These are phyloP conservation scores for Dascillus cervinus DNA, from an alignment of 2,888 invertebrate genomes.

Conservation along the genomic window DNA sequence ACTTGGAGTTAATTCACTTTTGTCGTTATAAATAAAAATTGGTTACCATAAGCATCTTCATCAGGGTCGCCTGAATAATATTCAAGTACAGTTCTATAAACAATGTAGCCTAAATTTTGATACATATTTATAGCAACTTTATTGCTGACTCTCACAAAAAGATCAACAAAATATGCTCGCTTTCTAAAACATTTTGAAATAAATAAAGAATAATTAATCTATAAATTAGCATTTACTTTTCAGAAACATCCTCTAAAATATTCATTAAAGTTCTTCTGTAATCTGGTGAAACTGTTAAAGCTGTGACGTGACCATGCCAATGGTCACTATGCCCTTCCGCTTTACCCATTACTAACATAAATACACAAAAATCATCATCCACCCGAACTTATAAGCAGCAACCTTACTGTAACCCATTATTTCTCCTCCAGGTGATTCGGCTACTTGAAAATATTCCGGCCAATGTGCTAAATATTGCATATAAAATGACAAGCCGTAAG, in stretches of 20 bases:
- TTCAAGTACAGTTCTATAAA: constrained; percentile 92
- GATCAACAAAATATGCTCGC: constrained; percentile 92
- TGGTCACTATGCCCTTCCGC: constrained; percentile 92
- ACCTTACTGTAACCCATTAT: constrained; percentile 97
- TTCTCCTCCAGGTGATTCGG: constrained; percentile 91
- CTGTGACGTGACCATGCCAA: constrained; percentile 99
- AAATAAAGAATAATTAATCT: constrained; percentile 5
- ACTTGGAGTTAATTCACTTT: too few relatives aligned
- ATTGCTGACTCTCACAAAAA: constrained; percentile 97
- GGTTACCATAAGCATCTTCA: constrained; percentile 98
- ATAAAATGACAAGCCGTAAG: constrained; percentile 91
- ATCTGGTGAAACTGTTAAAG: constrained; percentile 91
- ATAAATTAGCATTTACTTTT: constrained; percentile 56
- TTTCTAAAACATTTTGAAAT: constrained; percentile 77
- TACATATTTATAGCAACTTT: constrained; percentile 98
- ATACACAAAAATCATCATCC: background rate
- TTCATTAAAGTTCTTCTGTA: constrained; percentile 90
- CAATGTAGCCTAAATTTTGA: constrained; percentile 88
- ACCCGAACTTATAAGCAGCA: background rate
- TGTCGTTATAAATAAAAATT: too few relatives aligned
- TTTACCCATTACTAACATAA: constrained; percentile 90
- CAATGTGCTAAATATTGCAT: constrained; percentile 96
- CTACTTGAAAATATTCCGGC: constrained; percentile 98
- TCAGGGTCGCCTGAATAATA: constrained; percentile 98
- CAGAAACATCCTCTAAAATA: constrained; percentile 90